phyloP scores from a whole-genome alignment of 2,113 vertebrate genomes.

The Heteronetta atricapilla region DNA sequence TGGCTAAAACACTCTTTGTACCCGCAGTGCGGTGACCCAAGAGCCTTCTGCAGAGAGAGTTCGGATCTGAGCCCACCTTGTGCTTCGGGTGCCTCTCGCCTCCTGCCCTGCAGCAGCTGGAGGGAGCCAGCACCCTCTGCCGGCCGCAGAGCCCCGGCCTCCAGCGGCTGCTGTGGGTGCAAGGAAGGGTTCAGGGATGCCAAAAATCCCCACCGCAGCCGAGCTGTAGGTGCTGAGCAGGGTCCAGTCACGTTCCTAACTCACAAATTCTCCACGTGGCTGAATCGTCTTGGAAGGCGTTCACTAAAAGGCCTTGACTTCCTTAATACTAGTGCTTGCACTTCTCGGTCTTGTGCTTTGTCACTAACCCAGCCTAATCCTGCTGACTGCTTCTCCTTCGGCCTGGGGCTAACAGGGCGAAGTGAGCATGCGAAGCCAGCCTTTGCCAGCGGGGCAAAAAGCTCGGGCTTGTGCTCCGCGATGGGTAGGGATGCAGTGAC shows the following conservation, averaged over 20 bases:
- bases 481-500: neutral
- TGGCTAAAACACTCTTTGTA: neutral
- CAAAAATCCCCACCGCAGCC: neutral
- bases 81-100: too few species aligned
- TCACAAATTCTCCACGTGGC: neutral
- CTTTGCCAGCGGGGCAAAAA: neutral
- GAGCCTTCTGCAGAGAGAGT: accelerated
- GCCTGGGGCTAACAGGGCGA: neutral
- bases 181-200: neutral
- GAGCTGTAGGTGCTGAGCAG: accelerated
- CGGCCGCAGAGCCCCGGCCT: neutral
- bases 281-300: neutral
- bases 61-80: neutral
- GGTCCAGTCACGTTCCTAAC: neutral
- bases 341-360: slow-evolving; percentile 8
- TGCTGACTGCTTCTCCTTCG: neutral
- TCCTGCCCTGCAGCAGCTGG: neutral
- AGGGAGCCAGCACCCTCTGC: neutral
- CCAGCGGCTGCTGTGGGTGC: neutral
- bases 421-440: neutral
- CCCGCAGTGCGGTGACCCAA: neutral
- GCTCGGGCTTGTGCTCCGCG: neutral
- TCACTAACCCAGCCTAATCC: neutral
- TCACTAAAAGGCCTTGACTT: neutral
- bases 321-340: neutral